A percentile compares a stretch with the other conserved stretches of the same genome.
Evolutionary conservation across 1,140 invertebrate species (phyloP).

Genomic region (Megathymus violae): DNA sequence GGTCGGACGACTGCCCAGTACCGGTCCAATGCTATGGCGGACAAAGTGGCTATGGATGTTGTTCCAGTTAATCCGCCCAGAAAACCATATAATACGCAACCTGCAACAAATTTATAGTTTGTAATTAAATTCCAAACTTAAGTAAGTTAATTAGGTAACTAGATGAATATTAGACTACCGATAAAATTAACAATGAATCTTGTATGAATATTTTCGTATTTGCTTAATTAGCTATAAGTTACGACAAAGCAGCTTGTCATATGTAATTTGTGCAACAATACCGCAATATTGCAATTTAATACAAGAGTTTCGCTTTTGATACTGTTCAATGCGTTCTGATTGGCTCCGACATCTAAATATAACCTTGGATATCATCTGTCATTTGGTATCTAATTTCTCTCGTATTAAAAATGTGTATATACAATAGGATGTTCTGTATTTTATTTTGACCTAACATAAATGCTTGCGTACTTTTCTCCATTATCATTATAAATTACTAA

Average conservation of each 20-base stretch:
- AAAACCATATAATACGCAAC: slow-evolving; percentile 89
- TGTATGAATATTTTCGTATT: background rate
- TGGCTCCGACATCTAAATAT: background rate
- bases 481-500: too few species aligned
- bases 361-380: background rate
- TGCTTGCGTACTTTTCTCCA: too few species aligned
- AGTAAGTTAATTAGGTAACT: too few species aligned
- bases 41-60: slow-evolving; percentile 88
- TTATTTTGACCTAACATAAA: too few species aligned
- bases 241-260: background rate
- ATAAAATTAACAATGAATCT: too few species aligned
- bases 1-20: slow-evolving; percentile 90
- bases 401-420: too few species aligned
- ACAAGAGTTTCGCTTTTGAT: background rate
- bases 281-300: slow-evolving; percentile 4
- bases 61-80: slow-evolving; percentile 89
- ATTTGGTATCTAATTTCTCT: too few species aligned
- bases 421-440: too few species aligned
- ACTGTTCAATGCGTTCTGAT: background rate
- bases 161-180: too few species aligned
- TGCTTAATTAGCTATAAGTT: background rate
- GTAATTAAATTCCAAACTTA: background rate
- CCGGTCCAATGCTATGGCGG: slow-evolving; percentile 88
- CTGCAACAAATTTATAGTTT: slow-evolving; percentile 77
- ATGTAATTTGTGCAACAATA: background rate